phyloP scores from a whole-genome alignment of 2,113 vertebrate species.

The Petromus typicus region DNA sequence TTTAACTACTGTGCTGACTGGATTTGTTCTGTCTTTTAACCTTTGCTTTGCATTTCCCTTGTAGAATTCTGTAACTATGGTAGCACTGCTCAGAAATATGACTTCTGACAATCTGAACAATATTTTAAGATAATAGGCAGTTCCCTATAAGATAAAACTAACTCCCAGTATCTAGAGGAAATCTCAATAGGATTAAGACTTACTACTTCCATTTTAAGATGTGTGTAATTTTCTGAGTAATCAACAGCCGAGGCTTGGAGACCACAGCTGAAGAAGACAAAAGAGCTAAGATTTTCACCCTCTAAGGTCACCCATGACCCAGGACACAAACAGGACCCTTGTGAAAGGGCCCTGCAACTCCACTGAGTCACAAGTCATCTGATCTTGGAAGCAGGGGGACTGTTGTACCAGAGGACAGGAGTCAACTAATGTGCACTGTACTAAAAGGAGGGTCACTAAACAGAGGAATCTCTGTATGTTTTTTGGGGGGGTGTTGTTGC shows the following conservation, averaged over 20 bases:
- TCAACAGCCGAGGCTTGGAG: not conserved
- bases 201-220: not conserved
- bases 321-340: not conserved
- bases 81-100: not conserved
- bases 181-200: not conserved
- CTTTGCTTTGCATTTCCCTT: not conserved
- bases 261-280: not conserved
- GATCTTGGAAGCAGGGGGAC: not conserved
- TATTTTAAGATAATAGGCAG: not conserved
- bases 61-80: not conserved
- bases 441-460: not conserved
- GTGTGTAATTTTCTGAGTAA: not conserved
- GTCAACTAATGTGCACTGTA: not conserved
- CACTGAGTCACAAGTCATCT: not conserved
- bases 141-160: not conserved
- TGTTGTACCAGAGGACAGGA: not conserved
- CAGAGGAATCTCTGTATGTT: no score
- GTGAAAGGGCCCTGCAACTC: not conserved
- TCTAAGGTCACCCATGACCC: not conserved
- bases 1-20: not conserved
- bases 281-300: not conserved
- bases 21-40: not conserved
- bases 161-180: not conserved
- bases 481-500: no score
- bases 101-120: not conserved